Conservation (phyloP, 2,888 invertebrate species). For the Leptarthrus brevirostris region DNA sequence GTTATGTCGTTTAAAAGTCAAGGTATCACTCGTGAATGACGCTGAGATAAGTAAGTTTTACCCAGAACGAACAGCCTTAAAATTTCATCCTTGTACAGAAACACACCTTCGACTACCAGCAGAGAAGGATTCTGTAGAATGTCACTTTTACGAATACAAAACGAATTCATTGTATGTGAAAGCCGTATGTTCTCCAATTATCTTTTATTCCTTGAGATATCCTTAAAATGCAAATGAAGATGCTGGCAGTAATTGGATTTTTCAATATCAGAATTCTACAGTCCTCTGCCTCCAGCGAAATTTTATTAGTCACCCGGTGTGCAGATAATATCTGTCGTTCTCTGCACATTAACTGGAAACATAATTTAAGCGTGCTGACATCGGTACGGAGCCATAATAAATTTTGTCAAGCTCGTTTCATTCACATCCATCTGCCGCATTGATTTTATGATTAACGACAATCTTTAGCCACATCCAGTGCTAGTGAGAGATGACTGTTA, state of each 20-base stretch:
- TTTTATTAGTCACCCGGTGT: not conserved
- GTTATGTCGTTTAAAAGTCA: no score
- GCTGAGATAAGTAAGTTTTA: no score
- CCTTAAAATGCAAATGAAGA: not conserved
- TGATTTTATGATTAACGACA: constrained; percentile 40
- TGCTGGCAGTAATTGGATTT: not conserved
- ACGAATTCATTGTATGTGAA: no score
- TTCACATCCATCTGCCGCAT: constrained; percentile 43
- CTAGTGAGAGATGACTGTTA: not conserved
- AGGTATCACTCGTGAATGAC: no score
- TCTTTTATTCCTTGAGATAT: not conserved
- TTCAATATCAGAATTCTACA: not conserved
- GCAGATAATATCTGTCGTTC: not conserved
- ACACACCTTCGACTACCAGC: no score
- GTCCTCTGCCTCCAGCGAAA: not conserved
- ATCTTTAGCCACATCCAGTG: not conserved
- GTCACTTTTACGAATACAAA: no score
- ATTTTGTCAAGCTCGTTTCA: constrained; percentile 28
- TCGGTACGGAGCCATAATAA: constrained; percentile 10
- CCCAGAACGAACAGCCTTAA: no score
- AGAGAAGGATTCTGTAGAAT: no score
- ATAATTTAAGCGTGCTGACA: not conserved
- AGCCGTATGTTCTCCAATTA: no score
- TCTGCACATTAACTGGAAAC: not conserved
- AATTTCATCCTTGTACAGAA: no score